Percentiles rank a stretch among this genome's conserved stretches.
These are phyloP conservation scores for Condylostylus longicornis DNA, from an alignment of 1,140 invertebrate genomes.

Conservation along the genomic window DNA sequence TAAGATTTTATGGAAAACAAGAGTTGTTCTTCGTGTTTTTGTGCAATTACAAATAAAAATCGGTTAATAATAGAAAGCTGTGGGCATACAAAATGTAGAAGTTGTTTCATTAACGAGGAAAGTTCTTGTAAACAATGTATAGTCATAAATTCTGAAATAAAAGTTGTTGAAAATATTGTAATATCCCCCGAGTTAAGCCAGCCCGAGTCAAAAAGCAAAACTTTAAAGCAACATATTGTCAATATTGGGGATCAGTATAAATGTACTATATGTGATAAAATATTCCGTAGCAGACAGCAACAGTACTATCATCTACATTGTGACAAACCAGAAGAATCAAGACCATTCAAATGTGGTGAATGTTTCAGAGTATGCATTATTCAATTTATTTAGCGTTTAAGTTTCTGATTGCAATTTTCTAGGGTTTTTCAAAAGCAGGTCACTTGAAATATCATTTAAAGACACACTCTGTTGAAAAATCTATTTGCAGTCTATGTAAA, in stretches of 20 bases:
- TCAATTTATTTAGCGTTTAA: neutral
- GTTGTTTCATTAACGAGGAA: slow-evolving; percentile 35
- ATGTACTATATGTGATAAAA: slow-evolving; percentile 38
- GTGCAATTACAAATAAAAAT: too few species aligned
- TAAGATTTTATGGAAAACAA: too few species aligned
- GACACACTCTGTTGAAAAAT: slow-evolving; percentile 11
- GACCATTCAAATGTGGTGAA: slow-evolving; percentile 12
- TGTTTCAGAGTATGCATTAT: slow-evolving; percentile 11
- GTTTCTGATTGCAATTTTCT: neutral
- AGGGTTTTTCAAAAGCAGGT: slow-evolving; percentile 20
- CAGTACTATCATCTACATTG: slow-evolving; percentile 39
- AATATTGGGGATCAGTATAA: slow-evolving; percentile 19
- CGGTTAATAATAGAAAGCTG: slow-evolving; percentile 38
- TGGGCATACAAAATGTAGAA: slow-evolving; percentile 39
- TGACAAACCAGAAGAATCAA: slow-evolving; percentile 16
- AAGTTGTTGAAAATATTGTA: neutral
- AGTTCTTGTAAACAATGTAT: slow-evolving; percentile 30
- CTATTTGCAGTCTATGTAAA: slow-evolving; percentile 9
- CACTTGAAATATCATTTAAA: slow-evolving; percentile 22
- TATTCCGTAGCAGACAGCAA: slow-evolving; percentile 36
- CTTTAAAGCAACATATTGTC: slow-evolving; percentile 21
- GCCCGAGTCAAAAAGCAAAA: slow-evolving; percentile 26
- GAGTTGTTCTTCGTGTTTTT: too few species aligned
- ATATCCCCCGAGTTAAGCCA: neutral
- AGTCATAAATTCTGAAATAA: slow-evolving; percentile 8